Evolutionary conservation across 2,113 vertebrate genomes (phyloP).

Genomic region (Thunnus maccoyii): DNA sequence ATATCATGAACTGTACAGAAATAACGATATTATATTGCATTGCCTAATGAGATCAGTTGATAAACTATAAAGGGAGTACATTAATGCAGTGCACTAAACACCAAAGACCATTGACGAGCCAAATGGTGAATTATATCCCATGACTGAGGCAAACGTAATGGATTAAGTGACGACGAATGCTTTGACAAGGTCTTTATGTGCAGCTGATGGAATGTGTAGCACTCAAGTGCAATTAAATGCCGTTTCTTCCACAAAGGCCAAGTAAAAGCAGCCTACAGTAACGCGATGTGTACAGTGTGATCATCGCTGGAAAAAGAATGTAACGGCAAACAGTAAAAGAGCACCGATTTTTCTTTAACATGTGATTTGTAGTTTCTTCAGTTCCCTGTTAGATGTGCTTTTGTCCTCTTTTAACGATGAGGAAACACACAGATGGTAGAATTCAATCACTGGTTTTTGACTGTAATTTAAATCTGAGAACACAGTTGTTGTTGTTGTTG

Average conservation of each 20-base stretch:
- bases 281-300: not conserved
- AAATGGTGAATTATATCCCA: conserved; percentile 16
- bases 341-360: not conserved
- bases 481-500: not conserved
- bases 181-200: conserved; percentile 8
- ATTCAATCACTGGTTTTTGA: not conserved
- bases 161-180: conserved; percentile 16
- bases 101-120: conserved; percentile 43
- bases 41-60: conserved; percentile 34
- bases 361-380: not conserved
- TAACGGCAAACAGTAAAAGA: not conserved
- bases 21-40: not conserved
- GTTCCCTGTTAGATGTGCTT: not conserved
- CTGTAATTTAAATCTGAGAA: not conserved
- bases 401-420: not conserved
- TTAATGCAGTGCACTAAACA: conserved; percentile 28
- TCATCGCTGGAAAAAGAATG: conserved; percentile 2
- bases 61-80: not conserved
- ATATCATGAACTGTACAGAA: not conserved
- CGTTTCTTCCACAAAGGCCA: conserved; percentile 22
- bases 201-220: conserved; percentile 19
- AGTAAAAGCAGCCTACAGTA: conserved; percentile 2
- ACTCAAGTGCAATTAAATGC: conserved; percentile 62
- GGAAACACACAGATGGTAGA: not conserved
- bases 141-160: not conserved